Base-by-base conservation (phyloP, 2,797 vertebrate genomes). In the Arrhamphus sclerolepis region DNA sequence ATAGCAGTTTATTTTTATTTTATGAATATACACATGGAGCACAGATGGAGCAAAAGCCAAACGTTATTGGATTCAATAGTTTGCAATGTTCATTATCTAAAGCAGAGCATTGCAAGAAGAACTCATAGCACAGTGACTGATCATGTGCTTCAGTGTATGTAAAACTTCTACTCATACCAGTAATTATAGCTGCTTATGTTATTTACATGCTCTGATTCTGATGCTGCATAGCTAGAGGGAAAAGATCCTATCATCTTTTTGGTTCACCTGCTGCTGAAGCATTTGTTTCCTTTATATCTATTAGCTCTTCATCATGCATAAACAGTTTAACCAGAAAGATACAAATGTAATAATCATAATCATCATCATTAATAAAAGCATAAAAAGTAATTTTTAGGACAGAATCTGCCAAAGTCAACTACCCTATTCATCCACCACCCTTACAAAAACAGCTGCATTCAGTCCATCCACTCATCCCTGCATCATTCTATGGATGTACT, bases 161-260 rank as follows among this genome's bases (percentile, higher is more conserved):
- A 22, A 24, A 8, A 24, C 17, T n/a, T 49, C 20, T 21, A 7
- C 24, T 29, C 20, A 59, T 54, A 53, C 26, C 13, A 22, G 38
- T 38, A 39, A 16, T 19, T 26, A n/a, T 28, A 40, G 8, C 4
- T 40, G 8, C 13, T 9, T 14, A 44, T 34, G 51, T 34, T 19
- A 46, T 52, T 16, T 7, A 17, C 17, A 22, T 3, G 42, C 5
- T 11, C 13, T 7, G 10, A 46, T 46, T 29, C 26, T 40, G 22
- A 9, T 40, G 14, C 22, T 21, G 16, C 46, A 52, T n/a, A 52
- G 54, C 55, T 51, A 21, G 24, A 51, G 46, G 42, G 17, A 18
- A 58, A 34, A 61, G 6, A 59, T 7, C 40, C 19, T 19, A 42
- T 31, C 41, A 41, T 41, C 16, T 20, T 16, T 51, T 51, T 43